Conservation (phyloP, 2,797 vertebrate genomes). For the Novumbra hubbsi region DNA sequence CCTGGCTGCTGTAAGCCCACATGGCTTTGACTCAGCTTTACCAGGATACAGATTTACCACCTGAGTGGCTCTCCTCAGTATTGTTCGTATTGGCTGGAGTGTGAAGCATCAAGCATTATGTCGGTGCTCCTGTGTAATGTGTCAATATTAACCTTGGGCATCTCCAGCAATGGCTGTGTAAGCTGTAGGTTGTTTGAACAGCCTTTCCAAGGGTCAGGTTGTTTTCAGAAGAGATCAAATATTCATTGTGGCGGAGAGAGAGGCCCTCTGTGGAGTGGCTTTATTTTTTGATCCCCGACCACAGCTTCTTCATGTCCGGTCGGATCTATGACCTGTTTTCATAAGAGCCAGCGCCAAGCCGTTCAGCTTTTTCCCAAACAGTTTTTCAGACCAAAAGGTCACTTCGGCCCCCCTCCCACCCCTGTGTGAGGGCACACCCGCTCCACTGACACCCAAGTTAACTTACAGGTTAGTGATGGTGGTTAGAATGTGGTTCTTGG, state of each 20-base stretch:
- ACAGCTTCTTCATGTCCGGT: constrained; percentile 8
- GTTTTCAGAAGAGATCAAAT: constrained; percentile 64
- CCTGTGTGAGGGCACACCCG: no score
- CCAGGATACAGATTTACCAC: constrained; percentile 57
- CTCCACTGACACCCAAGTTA: no score
- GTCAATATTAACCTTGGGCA: constrained; percentile 60
- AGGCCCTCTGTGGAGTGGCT: constrained; percentile 21
- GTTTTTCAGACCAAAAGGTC: no score
- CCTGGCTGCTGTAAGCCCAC: constrained; percentile 17
- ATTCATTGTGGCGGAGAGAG: constrained; percentile 48
- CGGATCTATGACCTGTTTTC: neutral
- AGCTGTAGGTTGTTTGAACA: constrained; percentile 57
- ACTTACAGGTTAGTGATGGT: no score
- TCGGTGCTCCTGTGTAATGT: constrained; percentile 48
- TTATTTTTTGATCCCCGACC: neutral
- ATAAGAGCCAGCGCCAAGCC: no score
- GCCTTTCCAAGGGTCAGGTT: constrained; percentile 53
- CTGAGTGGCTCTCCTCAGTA: constrained; percentile 22
- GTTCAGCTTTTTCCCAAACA: no score
- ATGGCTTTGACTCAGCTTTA: constrained; percentile 50
- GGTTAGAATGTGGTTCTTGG: no score
- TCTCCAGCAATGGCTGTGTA: constrained; percentile 46
- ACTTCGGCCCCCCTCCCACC: no score
- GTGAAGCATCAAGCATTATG: neutral
- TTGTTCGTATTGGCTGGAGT: constrained; percentile 9